Base-by-base conservation (phyloP, 1,140 invertebrate species). In the Notospermus geniculatus region DNA sequence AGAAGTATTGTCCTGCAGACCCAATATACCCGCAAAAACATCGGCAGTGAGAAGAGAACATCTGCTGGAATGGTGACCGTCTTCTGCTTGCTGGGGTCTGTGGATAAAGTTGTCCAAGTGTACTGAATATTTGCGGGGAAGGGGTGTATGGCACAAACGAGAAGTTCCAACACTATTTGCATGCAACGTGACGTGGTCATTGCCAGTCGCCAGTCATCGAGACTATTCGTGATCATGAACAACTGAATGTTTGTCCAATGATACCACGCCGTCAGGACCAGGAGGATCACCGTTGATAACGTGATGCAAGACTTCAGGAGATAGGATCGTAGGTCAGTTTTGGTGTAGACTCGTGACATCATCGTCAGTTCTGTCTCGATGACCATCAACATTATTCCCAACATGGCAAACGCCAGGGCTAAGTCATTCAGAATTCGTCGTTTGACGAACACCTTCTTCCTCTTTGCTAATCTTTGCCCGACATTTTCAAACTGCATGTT, bases 281-380 rank as follows among this genome's bases (percentile, higher is more conserved):
- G 57, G 25, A 80, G 66, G 13, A 71, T 43, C 9, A 70, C 57
- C 0, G 79, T 81, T 29, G 70, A 68, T 5, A 76, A 22, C 2
- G 58, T 64, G 25, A 71, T 65, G 81, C 97, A 87, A 79, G 92
- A 93, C 88, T 97, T 97, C 79, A 97, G 87, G 83, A 92, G 90
- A 80, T 92, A 92, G 2, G 77, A 77, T 0, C 63, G 65, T 0
- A 57, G 22, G 11, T 61, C 54, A 1, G 45, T 23, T 55, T 74
- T 78, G 2, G 56, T 60, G 13, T 73, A 67, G 2, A 66, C 61
- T 11, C 64, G 63, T 52, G 62, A 55, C 41, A 68, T 64, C 25
- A 67, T 23, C 27, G 29, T 70, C 23, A 78, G 55, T 62, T 80
- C 78, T 15, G 73, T 79, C 29, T 78, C 74, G 0, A 77, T 60